A percentile compares a stretch with the other conserved stretches of the same genome.
phyloP scores from a whole-genome alignment of 2,797 vertebrate genomes.

The Muscicapa striata region DNA sequence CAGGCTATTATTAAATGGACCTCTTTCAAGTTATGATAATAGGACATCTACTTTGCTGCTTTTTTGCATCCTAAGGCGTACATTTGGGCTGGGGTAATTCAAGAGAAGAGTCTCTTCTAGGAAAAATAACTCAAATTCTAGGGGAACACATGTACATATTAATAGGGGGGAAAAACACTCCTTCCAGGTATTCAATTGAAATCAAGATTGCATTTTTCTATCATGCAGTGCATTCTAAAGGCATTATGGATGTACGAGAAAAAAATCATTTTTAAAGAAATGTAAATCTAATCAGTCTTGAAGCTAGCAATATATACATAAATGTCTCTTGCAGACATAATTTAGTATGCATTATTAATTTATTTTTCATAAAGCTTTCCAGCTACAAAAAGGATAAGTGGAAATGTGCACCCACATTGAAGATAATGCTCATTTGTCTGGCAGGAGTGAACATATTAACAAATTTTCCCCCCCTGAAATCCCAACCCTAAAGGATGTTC shows the following conservation, averaged over 20 bases:
- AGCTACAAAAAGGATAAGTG: constrained; percentile 72
- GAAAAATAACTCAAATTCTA: constrained; percentile 20
- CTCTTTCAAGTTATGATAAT: constrained; percentile 54
- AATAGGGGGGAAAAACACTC: background rate
- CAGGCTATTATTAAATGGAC: constrained; percentile 55
- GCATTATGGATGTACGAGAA: background rate
- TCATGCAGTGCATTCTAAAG: constrained; percentile 7
- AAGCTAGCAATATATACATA: constrained; percentile 76
- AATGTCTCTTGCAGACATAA: constrained; percentile 79
- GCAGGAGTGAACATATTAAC: constrained; percentile 50
- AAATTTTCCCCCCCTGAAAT: constrained; percentile 46
- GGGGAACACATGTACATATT: background rate
- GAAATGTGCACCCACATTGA: constrained; percentile 54
- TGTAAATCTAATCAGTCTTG: constrained; percentile 77
- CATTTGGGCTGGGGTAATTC: constrained; percentile 30
- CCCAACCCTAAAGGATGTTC: constrained; percentile 24
- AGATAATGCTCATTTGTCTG: constrained; percentile 72
- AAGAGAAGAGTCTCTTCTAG: constrained; percentile 22
- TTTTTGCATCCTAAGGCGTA: constrained; percentile 27
- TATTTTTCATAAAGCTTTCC: constrained; percentile 80
- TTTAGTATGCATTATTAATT: constrained; percentile 83
- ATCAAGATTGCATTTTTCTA: background rate
- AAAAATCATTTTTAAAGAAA: constrained; percentile 65
- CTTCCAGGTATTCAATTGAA: background rate
- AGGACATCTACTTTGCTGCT: constrained; percentile 5